Conservation (phyloP, 2,113 vertebrate genomes). For the Oncorhynchus keta region DNA sequence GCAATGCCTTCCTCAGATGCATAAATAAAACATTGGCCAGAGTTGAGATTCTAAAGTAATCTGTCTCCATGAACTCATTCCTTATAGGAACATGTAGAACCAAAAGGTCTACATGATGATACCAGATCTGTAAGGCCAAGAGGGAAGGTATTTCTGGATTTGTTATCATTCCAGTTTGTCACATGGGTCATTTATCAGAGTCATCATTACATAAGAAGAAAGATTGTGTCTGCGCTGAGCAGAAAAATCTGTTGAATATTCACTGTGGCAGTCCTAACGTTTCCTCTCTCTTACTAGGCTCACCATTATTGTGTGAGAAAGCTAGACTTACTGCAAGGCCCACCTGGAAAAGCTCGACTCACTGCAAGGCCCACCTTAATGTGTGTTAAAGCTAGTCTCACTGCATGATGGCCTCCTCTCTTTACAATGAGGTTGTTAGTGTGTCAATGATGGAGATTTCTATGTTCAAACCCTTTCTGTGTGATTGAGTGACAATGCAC, state of each 20-base stretch:
- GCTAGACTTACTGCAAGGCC: background rate
- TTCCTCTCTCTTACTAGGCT: background rate
- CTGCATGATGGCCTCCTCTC: constrained; percentile 20
- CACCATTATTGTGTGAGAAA: constrained; percentile 6
- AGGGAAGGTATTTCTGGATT: constrained; percentile 30
- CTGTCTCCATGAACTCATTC: constrained; percentile 35
- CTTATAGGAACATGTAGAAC: constrained; percentile 25
- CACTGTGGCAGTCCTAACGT: constrained; percentile 7
- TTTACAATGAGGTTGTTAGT: constrained; percentile 6
- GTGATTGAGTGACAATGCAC: constrained; percentile 39
- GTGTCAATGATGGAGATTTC: constrained; percentile 40
- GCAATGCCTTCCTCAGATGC: constrained; percentile 10
- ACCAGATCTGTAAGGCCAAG: constrained; percentile 53
- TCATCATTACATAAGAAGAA: constrained; percentile 41
- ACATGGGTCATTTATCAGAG: constrained; percentile 43
- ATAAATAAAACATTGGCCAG: constrained; percentile 33
- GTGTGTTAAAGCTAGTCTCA: background rate
- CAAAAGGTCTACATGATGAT: constrained; percentile 48
- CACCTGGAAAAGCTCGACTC: background rate
- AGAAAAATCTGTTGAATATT: constrained; percentile 35
- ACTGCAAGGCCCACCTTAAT: background rate
- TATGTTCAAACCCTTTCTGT: constrained; percentile 33
- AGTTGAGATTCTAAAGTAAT: constrained; percentile 12
- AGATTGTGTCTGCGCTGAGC: background rate
- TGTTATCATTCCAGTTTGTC: constrained; percentile 37